Percentiles rank a stretch among this genome's conserved stretches.
Evolutionary conservation across 1,140 invertebrate species (phyloP).

Genomic region (Dryas iulia): DNA sequence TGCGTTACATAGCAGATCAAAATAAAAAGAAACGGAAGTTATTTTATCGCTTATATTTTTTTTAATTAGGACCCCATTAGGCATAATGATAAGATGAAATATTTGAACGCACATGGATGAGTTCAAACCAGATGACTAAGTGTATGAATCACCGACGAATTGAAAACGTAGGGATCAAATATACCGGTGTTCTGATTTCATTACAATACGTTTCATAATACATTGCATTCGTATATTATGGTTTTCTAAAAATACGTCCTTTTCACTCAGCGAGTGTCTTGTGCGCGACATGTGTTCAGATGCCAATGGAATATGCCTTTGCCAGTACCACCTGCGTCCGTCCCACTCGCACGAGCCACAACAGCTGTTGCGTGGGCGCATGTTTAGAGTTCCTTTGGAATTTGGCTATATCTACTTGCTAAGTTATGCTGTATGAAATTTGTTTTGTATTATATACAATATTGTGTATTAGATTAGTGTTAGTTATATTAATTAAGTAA

Average conservation of each 20-base stretch:
- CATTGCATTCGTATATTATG: constrained; percentile 10
- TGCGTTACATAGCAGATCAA: too few relatives aligned
- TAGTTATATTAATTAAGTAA: too few relatives aligned
- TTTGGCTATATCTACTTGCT: constrained; percentile 15
- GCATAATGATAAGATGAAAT: constrained; percentile 1
- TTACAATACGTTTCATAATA: constrained; percentile 10
- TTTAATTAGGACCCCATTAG: background rate
- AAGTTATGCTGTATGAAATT: too few relatives aligned
- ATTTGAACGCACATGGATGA: background rate
- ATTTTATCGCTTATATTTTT: background rate
- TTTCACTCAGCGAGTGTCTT: constrained; percentile 26
- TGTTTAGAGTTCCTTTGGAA: constrained; percentile 33
- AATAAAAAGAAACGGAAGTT: background rate
- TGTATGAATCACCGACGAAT: constrained; percentile 22
- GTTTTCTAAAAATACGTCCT: constrained; percentile 20
- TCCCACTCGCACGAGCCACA: constrained; percentile 68
- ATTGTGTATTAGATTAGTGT: too few relatives aligned
- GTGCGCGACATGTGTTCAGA: constrained; percentile 49
- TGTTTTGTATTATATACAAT: too few relatives aligned
- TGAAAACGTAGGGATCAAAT: constrained; percentile 6
- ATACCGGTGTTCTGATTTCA: background rate
- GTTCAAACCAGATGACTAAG: constrained; percentile 24
- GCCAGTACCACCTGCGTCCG: constrained; percentile 68
- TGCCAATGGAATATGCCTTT: constrained; percentile 45
- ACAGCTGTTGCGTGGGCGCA: constrained; percentile 54